Percentiles rank a stretch among this genome's conserved stretches.
Evolutionary conservation across 2,797 vertebrate species (phyloP).

Genomic region (Rachycentron canadum): DNA sequence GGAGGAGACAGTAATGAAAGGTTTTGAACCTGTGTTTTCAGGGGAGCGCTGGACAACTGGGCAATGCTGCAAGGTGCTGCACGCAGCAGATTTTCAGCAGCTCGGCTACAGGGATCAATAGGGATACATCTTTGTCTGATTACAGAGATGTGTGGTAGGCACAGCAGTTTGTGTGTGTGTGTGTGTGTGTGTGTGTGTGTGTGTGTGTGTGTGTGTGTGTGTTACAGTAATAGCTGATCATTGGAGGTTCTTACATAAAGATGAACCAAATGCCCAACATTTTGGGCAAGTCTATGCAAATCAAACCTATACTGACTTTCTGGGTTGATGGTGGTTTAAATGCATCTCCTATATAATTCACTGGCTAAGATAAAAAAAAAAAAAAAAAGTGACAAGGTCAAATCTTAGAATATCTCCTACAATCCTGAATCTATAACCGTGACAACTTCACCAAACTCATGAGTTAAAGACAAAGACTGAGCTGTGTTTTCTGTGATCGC

Average conservation of each 20-base stretch:
- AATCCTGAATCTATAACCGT: no score
- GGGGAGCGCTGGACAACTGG: conserved; percentile 52
- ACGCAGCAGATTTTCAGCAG: conserved; percentile 74
- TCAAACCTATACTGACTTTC: background rate
- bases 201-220: conserved; percentile 26
- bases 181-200: conserved; percentile 24
- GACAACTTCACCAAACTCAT: no score
- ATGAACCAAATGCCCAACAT: no score
- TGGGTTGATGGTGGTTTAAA: background rate
- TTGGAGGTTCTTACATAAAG: background rate
- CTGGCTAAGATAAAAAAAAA: no score
- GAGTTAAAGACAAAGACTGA: no score
- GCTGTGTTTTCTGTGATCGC: no score
- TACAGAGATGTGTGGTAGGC: conserved; percentile 61
- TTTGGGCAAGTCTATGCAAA: background rate
- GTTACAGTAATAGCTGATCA: conserved; percentile 43
- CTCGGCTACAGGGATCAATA: conserved; percentile 71
- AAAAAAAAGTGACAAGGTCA: no score
- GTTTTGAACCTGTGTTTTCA: conserved; percentile 77
- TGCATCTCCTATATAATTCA: background rate
- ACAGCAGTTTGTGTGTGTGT: conserved; percentile 24
- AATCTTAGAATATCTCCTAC: no score
- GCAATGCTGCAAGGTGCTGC: conserved; percentile 71
- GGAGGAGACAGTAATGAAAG: conserved; percentile 82
- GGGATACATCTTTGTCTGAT: conserved; percentile 80